phyloP scores from a whole-genome alignment of 2,113 vertebrate genomes.

The Leiothrix lutea region DNA sequence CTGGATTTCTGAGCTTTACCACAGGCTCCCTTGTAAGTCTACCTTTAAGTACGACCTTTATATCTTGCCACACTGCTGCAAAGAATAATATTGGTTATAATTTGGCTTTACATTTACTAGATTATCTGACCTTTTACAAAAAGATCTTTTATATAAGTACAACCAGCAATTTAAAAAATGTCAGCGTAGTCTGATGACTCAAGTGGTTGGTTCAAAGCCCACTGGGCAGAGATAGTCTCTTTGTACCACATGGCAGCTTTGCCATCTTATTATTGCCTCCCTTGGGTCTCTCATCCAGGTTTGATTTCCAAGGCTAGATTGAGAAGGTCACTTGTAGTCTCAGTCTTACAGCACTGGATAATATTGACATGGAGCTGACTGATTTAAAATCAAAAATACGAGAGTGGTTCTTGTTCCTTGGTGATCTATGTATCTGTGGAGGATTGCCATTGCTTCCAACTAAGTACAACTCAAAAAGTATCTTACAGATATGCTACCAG shows the following conservation, averaged over 20 bases:
- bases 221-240: not conserved
- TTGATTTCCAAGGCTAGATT: not conserved
- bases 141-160: not conserved
- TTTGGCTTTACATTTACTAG: not conserved
- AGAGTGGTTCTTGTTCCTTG: not conserved
- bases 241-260: not conserved
- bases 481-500: not conserved
- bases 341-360: not conserved
- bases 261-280: not conserved
- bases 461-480: not conserved
- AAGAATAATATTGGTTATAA: not conserved
- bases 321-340: not conserved
- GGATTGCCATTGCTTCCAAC: not conserved
- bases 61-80: not conserved
- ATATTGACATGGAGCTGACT: not conserved
- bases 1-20: not conserved
- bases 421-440: not conserved
- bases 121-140: conserved; percentile 7
- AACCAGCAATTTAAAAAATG: not conserved
- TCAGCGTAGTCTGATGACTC: not conserved
- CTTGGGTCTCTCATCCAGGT: not conserved
- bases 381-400: not conserved
- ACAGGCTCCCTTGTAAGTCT: not conserved
- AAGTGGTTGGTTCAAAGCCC: not conserved
- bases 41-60: not conserved